These are phyloP conservation scores for Vidua chalybeata DNA, from an alignment of 2,113 vertebrate species.

Conservation along the genomic window DNA sequence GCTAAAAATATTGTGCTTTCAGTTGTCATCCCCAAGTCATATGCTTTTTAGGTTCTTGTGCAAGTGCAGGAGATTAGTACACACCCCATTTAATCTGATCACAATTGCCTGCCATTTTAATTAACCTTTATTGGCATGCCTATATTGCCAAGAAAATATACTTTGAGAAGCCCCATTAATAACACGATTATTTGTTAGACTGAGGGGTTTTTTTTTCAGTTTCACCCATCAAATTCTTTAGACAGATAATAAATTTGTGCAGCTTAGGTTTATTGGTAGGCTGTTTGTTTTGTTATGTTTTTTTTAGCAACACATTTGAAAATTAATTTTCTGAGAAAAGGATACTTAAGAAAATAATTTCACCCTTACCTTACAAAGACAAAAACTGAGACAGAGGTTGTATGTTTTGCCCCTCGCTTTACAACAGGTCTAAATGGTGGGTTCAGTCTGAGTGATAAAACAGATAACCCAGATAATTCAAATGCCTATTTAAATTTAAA, in stretches of 20 bases:
- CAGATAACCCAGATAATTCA: neutral
- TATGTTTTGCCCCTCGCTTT: neutral
- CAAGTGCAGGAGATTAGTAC: conserved; percentile 4
- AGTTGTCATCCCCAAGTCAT: conserved; percentile 33
- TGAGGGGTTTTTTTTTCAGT: neutral
- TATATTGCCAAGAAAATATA: conserved; percentile 17
- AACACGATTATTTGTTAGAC: neutral
- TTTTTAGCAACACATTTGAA: neutral
- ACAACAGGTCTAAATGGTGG: neutral
- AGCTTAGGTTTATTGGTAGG: neutral
- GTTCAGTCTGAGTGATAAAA: neutral
- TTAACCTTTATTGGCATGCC: conserved; percentile 52
- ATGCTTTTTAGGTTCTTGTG: conserved; percentile 30
- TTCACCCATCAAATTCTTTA: neutral
- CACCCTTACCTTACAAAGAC: neutral
- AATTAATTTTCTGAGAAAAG: neutral
- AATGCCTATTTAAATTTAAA: neutral
- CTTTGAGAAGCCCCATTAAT: conserved; percentile 24
- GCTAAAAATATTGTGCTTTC: conserved; percentile 17
- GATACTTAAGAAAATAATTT: neutral
- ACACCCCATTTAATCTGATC: conserved; percentile 41
- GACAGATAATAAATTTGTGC: neutral
- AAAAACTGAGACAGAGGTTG: neutral
- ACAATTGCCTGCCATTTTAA: conserved; percentile 42
- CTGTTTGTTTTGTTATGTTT: neutral